phyloP scores from a whole-genome alignment of 2,888 invertebrate species.

The Melipona beecheii region DNA sequence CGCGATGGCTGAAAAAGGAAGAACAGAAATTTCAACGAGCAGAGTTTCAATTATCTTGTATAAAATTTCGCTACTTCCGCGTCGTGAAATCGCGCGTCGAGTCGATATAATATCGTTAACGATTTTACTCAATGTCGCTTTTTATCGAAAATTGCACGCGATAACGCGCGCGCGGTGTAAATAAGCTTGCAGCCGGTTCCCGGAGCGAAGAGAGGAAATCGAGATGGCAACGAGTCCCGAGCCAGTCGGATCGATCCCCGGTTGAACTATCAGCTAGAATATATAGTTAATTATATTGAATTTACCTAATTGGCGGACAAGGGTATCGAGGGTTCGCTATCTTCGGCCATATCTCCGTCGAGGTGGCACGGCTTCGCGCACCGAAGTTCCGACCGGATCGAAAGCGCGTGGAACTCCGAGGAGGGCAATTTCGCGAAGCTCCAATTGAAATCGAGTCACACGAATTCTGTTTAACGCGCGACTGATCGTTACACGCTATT shows the following conservation, averaged over 20 bases:
- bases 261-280: slow-evolving; percentile 65
- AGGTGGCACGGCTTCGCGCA: slow-evolving; percentile 32
- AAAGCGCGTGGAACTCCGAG: background rate
- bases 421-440: slow-evolving; percentile 61
- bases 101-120: background rate
- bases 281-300: slow-evolving; percentile 78
- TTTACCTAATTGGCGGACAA: slow-evolving; percentile 75
- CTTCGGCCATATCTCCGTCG: slow-evolving; percentile 58
- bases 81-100: background rate
- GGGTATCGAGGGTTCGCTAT: slow-evolving; percentile 65
- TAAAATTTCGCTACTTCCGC: background rate
- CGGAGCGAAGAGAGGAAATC: background rate
- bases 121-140: background rate
- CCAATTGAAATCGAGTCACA: slow-evolving; percentile 67
- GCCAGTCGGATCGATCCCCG: slow-evolving; percentile 46
- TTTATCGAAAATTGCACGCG: background rate
- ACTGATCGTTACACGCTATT: background rate
- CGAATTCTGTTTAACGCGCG: slow-evolving; percentile 29
- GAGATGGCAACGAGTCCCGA: slow-evolving; percentile 7
- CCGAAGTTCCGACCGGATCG: slow-evolving; percentile 36
- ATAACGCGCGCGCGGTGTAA: background rate
- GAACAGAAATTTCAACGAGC: background rate
- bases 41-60: background rate
- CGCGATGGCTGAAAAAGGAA: background rate
- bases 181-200: background rate